Base-by-base conservation (phyloP, 2,888 invertebrate genomes). In the Leptogaster cylindrica region DNA sequence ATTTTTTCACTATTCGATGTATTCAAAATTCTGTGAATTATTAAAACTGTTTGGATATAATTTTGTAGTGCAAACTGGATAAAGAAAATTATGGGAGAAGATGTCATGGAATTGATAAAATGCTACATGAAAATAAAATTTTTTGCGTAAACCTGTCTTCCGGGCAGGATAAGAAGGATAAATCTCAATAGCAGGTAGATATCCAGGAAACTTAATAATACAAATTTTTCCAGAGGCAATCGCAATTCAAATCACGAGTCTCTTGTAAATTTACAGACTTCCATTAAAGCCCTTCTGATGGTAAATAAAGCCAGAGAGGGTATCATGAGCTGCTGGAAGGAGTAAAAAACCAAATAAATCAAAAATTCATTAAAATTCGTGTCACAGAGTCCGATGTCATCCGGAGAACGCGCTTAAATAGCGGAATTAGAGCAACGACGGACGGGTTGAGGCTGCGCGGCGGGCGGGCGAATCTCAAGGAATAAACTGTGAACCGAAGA, bases 281-380 rank as follows among this genome's bases (percentile, higher is more conserved):
- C 61, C 61, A 61, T 61, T 61, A 61, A 61, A 61, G 44, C 61
- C 31, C 44, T 44, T 44, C 44, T 16, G 61, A 61, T 44, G 61
- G 61, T 44, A 61, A 61, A 61, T 61, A 61, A 61, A 44, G 44
- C 41, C 27, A 31, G n/a, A 28, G 51, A n/a, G 61, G 18, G 16
- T 61, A 61, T 61, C 61, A 41, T 44, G 44, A 61, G 44, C 44
- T 14, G 28, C 27, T 16, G 61, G 16, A 10, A 14, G 44, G 8
- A 44, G 44, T 14, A 36, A 51, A 51, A 65, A 52, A 52, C 36
- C 41, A 52, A 44, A 51, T 39, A 51, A 65, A 41, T 51, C 51
- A 65, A 52, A 52, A 52, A 66, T 66, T 66, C 66, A 66, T 66
- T 66, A 55, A 66, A 66, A 66, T 66, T 66, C 66, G 55, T 55